Base-by-base conservation (phyloP, 92 coral and sea anemone genomes). In the Plumapathes pennacea region DNA sequence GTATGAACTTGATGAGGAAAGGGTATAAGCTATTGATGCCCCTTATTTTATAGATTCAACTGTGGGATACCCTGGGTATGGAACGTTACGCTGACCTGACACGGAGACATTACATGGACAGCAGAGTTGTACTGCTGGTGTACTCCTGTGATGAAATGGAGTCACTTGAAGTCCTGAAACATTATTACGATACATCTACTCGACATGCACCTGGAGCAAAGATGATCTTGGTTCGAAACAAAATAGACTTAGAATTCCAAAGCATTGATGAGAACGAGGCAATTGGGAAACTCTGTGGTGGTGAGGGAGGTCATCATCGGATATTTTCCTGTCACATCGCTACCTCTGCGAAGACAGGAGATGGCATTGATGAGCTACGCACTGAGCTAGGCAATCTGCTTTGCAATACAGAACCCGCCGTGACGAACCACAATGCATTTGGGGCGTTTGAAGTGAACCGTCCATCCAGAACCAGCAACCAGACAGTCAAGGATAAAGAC, bases 41-140 rank as follows among this genome's bases (percentile, higher is more conserved):
- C n/a, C n/a, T n/a, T n/a, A n/a, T n/a, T n/a, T 24, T 46, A 4
- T 60, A 90, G 97, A 50, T 86, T 38, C 42, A 44, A 22, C 62
- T 90, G 25, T 73, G 85, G 58, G 97, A 90, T 45, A 90, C 95
- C 15, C 56, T 59, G 32, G 97, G 89, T 12, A 64, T 90, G 75
- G 97, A 86, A 20, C 72, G 67, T 21, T 51, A 57, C 50, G 78
- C 56, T 1, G 48, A 65, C 21, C 60, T 90, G 39, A 90, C 97
- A 0, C 82, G 82, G 29, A 49, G 78, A 0, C 76, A 90, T 56
- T 86, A 72, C 76, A n/a, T 46, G 49, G 79, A 68, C 38, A 76
- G 97, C 58, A 52, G 39, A 10, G 71, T 66, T 36, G 95, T 90
- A 10, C 66, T 90, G 14, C 72, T 90, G 11, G 95, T 90, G 14